phyloP scores from a whole-genome alignment of 2,797 vertebrate genomes.

The Picus viridis region DNA sequence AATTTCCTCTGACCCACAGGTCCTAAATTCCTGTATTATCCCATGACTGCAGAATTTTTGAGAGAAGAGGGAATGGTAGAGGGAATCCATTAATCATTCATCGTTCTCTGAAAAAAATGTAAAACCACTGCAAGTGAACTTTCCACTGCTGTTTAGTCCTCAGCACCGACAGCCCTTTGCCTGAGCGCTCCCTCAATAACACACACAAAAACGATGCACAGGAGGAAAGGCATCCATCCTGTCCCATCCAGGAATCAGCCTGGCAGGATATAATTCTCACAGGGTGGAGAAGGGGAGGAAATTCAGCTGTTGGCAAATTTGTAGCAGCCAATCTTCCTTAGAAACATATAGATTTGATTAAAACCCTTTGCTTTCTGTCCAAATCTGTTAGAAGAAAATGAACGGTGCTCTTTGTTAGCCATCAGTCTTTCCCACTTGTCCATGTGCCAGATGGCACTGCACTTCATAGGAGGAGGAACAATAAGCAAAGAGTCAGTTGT shows the following conservation, averaged over 20 bases:
- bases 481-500: constrained; percentile 61
- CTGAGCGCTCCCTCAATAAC: background rate
- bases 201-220: background rate
- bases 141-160: constrained; percentile 26
- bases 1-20: background rate
- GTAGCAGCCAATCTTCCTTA: constrained; percentile 55
- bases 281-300: background rate
- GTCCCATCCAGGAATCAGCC: constrained; percentile 7
- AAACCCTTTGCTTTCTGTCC: constrained; percentile 68
- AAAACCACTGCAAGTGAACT: constrained; percentile 38
- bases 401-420: constrained; percentile 62
- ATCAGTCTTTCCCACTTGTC: constrained; percentile 66
- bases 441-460: constrained; percentile 57
- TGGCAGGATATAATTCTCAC: constrained; percentile 19
- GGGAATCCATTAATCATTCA: background rate
- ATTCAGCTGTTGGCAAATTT: constrained; percentile 44
- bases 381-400: constrained; percentile 58
- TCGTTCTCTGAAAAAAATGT: constrained; percentile 13
- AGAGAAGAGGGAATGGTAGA: background rate
- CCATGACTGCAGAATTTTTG: background rate
- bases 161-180: background rate
- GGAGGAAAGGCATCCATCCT: background rate
- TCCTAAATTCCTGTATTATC: background rate
- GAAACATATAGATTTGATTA: constrained; percentile 74
- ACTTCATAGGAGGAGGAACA: constrained; percentile 47